These are phyloP conservation scores for Ovis aries DNA, from an alignment of 2,113 vertebrate genomes.

Conservation along the genomic window ARS-UI_Ramb_v3.0 NC_056055.1:166559501-166560000, in stretches of 20 bases:
- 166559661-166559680: neutral
- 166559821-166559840: neutral
- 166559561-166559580: neutral
- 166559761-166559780: neutral
- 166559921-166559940: neutral
- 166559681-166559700: neutral
- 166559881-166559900: constrained; percentile 5
- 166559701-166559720: neutral
- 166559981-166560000: neutral
- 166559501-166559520: neutral
- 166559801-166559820: neutral
- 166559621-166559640: neutral
- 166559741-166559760: neutral
- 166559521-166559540: neutral
- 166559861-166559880: constrained; percentile 4
- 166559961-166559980: neutral
- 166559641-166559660: neutral
- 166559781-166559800: neutral
- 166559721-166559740: neutral
- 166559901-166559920: neutral
- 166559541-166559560: neutral
- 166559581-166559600: neutral
- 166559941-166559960: neutral
- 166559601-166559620: neutral
- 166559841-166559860: neutral